Conservation (phyloP, 2,888 invertebrate species). For the Willowsia nigromaculata region DNA sequence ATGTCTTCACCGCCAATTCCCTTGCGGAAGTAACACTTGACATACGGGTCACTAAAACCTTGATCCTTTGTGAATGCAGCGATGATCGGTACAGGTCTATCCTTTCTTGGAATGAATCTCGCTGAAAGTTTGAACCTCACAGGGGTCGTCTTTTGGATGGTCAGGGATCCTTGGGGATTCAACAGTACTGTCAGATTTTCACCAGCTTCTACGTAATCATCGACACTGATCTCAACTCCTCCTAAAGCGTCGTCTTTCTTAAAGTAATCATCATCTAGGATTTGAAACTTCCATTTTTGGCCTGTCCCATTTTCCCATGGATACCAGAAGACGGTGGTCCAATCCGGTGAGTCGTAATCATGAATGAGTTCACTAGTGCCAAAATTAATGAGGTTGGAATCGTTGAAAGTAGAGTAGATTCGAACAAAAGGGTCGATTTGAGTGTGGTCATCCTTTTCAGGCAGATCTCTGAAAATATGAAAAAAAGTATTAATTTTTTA, state of each 20-base stretch:
- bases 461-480: slow-evolving; percentile 60
- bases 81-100: slow-evolving; percentile 68
- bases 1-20: slow-evolving; percentile 75
- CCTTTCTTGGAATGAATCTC: slow-evolving; percentile 72
- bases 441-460: slow-evolving; percentile 70
- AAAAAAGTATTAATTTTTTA: not conserved
- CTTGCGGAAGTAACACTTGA: slow-evolving; percentile 75
- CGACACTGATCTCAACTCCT: slow-evolving; percentile 74
- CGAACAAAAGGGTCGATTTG: slow-evolving; percentile 74
- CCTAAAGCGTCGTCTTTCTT: slow-evolving; percentile 76
- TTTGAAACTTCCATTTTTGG: slow-evolving; percentile 76
- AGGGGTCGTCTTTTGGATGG: slow-evolving; percentile 75
- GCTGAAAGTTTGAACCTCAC: slow-evolving; percentile 74
- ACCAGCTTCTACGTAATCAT: slow-evolving; percentile 74
- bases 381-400: slow-evolving; percentile 70
- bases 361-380: slow-evolving; percentile 73
- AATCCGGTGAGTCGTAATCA: slow-evolving; percentile 74
- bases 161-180: slow-evolving; percentile 69
- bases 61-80: slow-evolving; percentile 69
- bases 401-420: slow-evolving; percentile 66
- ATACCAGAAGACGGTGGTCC: slow-evolving; percentile 75
- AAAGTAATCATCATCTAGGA: slow-evolving; percentile 74
- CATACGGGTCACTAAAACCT: slow-evolving; percentile 77
- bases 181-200: slow-evolving; percentile 72
- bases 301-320: slow-evolving; percentile 74